A percentile compares a stretch with the other conserved stretches of the same genome.
phyloP scores from a whole-genome alignment of 1,140 invertebrate genomes.

The Aphelenchoides besseyi region DNA sequence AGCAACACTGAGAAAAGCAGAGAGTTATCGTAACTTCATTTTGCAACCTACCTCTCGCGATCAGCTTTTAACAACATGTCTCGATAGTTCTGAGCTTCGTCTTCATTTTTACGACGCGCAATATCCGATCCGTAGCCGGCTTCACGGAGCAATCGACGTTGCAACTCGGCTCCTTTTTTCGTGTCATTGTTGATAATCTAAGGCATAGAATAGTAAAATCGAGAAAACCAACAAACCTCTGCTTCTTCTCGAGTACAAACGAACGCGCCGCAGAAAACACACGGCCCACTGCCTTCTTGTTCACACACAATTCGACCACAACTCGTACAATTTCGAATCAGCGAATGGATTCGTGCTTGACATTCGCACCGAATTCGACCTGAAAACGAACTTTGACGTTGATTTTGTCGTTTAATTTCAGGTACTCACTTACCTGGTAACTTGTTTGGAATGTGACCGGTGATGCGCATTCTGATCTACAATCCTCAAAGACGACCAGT shows the following conservation, averaged over 20 bases:
- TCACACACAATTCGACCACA: slow-evolving; percentile 91
- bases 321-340: slow-evolving; percentile 86
- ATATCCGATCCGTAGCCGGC: slow-evolving; percentile 20
- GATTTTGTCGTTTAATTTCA: not conserved
- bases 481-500: not conserved
- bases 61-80: slow-evolving; percentile 44
- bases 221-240: slow-evolving; percentile 19
- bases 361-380: slow-evolving; percentile 84
- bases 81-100: slow-evolving; percentile 40
- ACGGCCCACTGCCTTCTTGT: slow-evolving; percentile 93
- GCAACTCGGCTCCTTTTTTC: slow-evolving; percentile 1
- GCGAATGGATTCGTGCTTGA: slow-evolving; percentile 80
- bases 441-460: slow-evolving; percentile 17
- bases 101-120: slow-evolving; percentile 3
- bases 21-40: slow-evolving; percentile 7
- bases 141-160: slow-evolving; percentile 1
- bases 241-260: slow-evolving; percentile 66
- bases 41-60: slow-evolving; percentile 38
- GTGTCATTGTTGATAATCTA: slow-evolving; percentile 25
- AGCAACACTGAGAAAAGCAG: slow-evolving; percentile 35
- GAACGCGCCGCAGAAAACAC: slow-evolving; percentile 81
- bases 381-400: slow-evolving; percentile 43
- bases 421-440: slow-evolving; percentile 19
- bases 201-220: slow-evolving; percentile 6
- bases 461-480: slow-evolving; percentile 4